These are phyloP conservation scores for Isotomurus palustris DNA, from an alignment of 2,888 invertebrate species.

Conservation along the genomic window DNA sequence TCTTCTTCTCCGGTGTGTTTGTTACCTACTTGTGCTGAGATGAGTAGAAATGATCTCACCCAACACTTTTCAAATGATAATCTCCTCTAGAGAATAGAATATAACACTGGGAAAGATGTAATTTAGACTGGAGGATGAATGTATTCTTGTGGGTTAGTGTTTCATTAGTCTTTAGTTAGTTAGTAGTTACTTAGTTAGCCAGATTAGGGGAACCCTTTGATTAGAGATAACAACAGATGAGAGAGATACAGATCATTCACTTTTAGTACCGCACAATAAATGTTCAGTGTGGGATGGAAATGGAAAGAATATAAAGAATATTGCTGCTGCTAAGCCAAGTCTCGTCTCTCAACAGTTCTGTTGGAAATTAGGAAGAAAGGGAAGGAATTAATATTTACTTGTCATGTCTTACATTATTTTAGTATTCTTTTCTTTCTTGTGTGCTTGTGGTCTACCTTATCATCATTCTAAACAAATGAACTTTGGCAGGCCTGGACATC, in stretches of 20 bases:
- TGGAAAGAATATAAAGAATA: too few species aligned
- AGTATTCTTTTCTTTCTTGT: too few species aligned
- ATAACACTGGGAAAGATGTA: conserved; percentile 2
- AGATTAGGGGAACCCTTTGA: not conserved
- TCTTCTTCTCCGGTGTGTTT: too few species aligned
- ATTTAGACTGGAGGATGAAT: conserved; percentile 8
- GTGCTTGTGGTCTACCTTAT: conserved; percentile 1
- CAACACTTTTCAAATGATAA: too few species aligned
- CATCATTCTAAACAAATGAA: not conserved
- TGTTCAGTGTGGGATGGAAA: not conserved
- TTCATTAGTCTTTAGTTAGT: conserved; percentile 7
- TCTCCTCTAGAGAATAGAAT: not conserved
- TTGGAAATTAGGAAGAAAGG: too few species aligned
- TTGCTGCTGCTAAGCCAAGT: not conserved
- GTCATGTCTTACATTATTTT: too few species aligned
- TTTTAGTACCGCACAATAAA: not conserved
- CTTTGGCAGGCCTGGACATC: conserved; percentile 5
- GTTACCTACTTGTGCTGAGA: too few species aligned
- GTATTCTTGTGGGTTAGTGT: conserved; percentile 13
- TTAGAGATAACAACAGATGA: conserved; percentile 8
- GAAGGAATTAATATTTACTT: too few species aligned
- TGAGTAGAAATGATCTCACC: too few species aligned
- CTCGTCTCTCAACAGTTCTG: too few species aligned
- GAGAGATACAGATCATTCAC: conserved; percentile 8
- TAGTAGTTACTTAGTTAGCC: not conserved